Evolutionary conservation across 2,888 invertebrate genomes (phyloP).

Genomic region (Lithosia quadra): DNA sequence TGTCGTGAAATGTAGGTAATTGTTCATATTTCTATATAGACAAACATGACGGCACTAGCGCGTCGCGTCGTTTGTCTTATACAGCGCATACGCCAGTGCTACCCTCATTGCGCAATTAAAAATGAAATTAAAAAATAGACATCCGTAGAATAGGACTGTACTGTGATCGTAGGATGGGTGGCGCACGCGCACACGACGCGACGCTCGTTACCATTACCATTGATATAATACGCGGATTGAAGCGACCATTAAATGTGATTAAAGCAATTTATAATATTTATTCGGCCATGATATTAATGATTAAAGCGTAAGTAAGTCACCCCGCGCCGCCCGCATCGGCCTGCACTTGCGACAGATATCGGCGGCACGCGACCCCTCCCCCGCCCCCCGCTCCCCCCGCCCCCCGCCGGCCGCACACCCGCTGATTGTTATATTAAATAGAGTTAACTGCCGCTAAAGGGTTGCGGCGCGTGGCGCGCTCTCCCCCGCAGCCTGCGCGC

Average conservation of each 20-base stretch:
- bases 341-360: constrained; percentile 22
- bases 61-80: no score
- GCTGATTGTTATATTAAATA: constrained; percentile 64
- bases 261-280: constrained; percentile 77
- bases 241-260: constrained; percentile 69
- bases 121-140: no score
- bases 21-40: no score
- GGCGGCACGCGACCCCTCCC: constrained; percentile 51
- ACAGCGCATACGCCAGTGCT: no score
- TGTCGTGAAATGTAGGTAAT: no score
- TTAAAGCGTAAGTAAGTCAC: constrained; percentile 37
- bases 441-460: constrained; percentile 72
- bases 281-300: constrained; percentile 63
- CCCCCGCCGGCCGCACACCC: constrained; percentile 29
- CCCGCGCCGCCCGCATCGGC: constrained; percentile 51
- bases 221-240: constrained; percentile 33
- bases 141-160: not conserved
- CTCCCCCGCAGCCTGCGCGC: constrained; percentile 47
- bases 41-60: no score
- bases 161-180: not conserved
- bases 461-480: constrained; percentile 62
- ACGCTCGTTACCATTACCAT: constrained; percentile 28
- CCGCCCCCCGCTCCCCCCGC: constrained; percentile 19
- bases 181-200: not conserved
- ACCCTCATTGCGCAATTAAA: no score